Evolutionary conservation across 2,113 vertebrate species (phyloP).

Genomic region (Hemicordylus capensis): DNA sequence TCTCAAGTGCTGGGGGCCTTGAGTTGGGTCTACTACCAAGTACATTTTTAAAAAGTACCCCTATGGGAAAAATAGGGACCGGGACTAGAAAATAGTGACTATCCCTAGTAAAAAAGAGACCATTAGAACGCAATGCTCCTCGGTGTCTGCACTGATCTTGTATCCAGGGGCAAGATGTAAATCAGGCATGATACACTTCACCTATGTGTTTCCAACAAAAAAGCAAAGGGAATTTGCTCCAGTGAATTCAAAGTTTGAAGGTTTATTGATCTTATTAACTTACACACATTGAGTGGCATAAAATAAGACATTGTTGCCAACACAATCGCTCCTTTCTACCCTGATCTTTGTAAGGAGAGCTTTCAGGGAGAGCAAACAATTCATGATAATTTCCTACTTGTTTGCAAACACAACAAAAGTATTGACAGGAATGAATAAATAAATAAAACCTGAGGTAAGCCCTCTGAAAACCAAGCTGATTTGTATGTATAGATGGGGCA

Average conservation of each 20-base stretch:
- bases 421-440: neutral
- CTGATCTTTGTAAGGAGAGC: accelerated
- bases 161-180: too few relatives aligned
- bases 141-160: too few relatives aligned
- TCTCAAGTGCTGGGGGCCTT: too few relatives aligned
- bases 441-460: neutral
- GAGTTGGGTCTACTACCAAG: too few relatives aligned
- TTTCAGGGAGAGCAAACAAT: neutral
- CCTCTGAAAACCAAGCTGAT: neutral
- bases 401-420: neutral
- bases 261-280: neutral
- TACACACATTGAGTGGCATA: accelerated
- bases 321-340: neutral
- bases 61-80: too few relatives aligned
- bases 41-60: too few relatives aligned
- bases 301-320: accelerated
- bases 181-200: neutral
- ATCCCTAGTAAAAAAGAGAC: too few relatives aligned
- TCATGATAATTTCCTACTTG: neutral
- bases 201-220: neutral
- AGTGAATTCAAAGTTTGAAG: neutral
- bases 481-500: neutral
- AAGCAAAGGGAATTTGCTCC: accelerated
- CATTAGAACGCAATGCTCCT: too few relatives aligned
- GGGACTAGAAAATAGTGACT: too few relatives aligned